phyloP scores from a whole-genome alignment of 1,140 invertebrate genomes.

The Drosophila quadrilineata region DNA sequence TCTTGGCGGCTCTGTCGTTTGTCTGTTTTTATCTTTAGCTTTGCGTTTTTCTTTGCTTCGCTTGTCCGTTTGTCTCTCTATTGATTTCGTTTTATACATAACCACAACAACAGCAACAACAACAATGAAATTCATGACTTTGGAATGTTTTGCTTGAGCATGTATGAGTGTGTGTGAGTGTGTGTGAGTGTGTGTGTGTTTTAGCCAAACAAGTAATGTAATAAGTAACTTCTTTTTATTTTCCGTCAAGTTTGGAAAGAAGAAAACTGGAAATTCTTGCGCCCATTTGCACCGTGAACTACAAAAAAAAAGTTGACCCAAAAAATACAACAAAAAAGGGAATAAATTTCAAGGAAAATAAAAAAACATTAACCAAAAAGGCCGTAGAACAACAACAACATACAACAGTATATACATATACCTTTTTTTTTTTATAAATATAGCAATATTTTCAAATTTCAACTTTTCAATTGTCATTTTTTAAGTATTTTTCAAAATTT shows the following conservation, averaged over 20 bases:
- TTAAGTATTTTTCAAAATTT: too few species aligned
- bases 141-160: constrained; percentile 55
- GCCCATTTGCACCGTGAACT: constrained; percentile 27
- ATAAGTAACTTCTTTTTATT: constrained; percentile 38
- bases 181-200: constrained; percentile 29
- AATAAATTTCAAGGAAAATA: neutral
- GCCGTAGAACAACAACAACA: too few species aligned
- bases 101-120: too few species aligned
- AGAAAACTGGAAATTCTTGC: constrained; percentile 71
- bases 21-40: constrained; percentile 1
- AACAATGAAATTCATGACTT: constrained; percentile 56
- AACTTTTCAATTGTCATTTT: too few species aligned
- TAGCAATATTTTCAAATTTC: too few species aligned
- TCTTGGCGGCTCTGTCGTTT: neutral
- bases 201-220: constrained; percentile 24
- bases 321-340: constrained; percentile 34
- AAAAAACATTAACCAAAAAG: constrained; percentile 1
- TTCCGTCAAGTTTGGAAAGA: constrained; percentile 8
- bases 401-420: too few species aligned
- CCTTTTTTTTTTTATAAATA: too few species aligned
- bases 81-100: constrained; percentile 64
- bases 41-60: neutral
- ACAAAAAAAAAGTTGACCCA: too few species aligned
- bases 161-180: constrained; percentile 13
- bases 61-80: constrained; percentile 32